These are phyloP conservation scores for Drosophila nr. perissopoda DNA, from an alignment of 2,888 invertebrate species.

Conservation along the genomic window DNA sequence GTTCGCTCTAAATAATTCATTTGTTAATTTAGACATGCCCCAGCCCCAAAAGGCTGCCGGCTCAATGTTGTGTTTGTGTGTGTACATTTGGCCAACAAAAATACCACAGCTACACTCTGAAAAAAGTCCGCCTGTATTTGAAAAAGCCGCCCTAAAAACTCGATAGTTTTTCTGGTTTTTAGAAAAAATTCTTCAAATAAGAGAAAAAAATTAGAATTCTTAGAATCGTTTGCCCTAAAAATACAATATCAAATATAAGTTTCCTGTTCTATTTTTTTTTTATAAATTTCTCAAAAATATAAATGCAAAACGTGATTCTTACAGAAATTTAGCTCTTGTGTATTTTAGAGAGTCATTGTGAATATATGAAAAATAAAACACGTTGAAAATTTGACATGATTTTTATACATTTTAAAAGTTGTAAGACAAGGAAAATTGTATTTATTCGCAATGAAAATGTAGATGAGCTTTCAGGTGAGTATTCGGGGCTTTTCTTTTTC, in stretches of 20 bases:
- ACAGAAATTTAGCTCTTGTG: background rate
- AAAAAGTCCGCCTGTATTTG: background rate
- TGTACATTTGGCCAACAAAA: slow-evolving; percentile 45
- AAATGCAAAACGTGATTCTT: background rate
- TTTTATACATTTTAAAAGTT: background rate
- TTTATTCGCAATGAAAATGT: background rate
- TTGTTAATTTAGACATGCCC: slow-evolving; percentile 76
- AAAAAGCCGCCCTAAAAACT: background rate
- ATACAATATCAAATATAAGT: background rate
- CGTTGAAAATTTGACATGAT: background rate
- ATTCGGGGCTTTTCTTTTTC: background rate
- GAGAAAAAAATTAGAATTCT: background rate
- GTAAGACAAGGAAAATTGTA: background rate
- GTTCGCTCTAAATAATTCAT: slow-evolving; percentile 75
- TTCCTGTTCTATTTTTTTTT: background rate
- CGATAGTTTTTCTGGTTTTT: background rate
- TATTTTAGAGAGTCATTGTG: background rate
- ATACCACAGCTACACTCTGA: background rate
- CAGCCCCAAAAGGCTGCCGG: slow-evolving; percentile 1
- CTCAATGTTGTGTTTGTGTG: slow-evolving; percentile 23
- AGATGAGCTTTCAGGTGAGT: background rate
- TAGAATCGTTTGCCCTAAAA: background rate
- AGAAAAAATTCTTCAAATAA: no score
- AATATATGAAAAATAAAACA: background rate
- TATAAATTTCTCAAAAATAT: background rate